Evolutionary conservation across 2,888 invertebrate genomes (phyloP), one percentile per base, ranked within the genome.

Genomic region (Augochlorella aurata): DNA sequence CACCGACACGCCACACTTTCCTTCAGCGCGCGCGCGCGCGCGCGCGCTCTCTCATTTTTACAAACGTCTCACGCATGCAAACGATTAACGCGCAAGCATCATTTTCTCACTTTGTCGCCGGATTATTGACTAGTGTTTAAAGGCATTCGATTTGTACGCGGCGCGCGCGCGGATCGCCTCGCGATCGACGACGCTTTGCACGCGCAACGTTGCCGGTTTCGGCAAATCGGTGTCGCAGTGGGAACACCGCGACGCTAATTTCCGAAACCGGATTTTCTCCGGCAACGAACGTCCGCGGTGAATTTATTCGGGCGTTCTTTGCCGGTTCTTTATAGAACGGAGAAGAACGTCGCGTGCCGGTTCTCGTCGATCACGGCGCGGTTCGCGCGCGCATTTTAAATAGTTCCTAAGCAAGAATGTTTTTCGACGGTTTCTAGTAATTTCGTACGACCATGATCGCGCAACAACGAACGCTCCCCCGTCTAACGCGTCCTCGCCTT

Each of bases 361-460:
- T 65, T 18, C n/a, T n/a, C 65, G n/a, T 44, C n/a, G n/a, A 12
- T n/a, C 9, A n/a, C 18, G 12, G n/a, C 10, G n/a, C 38, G 5
- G 10, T 21, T 63, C 44, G 50, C 16, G 21, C 16, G 49, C 75
- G 72, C 77, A 65, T 77, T 73, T 69, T 79, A 86, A 79, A 90
- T 91, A 91, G 91, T 91, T 90, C 90, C 87, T 91, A 90, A 90
- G 49, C 38, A 82, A 83, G 79, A 83, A 88, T 85, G 77, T 83
- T 88, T 63, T 85, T 85, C 86, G 85, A 79, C 87, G 85, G 47
- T 85, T 66, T 47, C 52, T 45, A 77, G 76, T 79, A 77, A 85
- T 87, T 87, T 83, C 77, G 65, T 77, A 71, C 80, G 49, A 52
- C n/a, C 70, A 44, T 47, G 24, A 44, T 78, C 74, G 63, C 49